Conservation (phyloP, 1,140 invertebrate genomes). For the Hyles vespertilio region DNA sequence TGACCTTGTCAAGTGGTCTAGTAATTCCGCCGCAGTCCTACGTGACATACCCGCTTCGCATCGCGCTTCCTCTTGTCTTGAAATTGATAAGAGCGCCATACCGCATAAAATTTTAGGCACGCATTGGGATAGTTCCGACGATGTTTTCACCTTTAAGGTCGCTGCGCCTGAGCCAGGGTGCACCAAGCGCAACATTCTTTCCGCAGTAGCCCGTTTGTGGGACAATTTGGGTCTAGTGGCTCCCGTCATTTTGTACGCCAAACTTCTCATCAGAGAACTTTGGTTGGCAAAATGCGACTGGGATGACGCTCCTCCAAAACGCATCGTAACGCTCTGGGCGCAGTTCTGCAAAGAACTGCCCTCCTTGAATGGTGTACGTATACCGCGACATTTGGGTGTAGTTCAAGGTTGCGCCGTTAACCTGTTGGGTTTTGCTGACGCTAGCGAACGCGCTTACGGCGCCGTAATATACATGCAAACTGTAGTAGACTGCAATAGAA, state of each 20-base stretch:
- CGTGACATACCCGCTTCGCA: constrained; percentile 14
- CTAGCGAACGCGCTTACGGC: constrained; percentile 34
- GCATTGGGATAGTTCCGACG: constrained; percentile 8
- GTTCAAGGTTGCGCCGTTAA: not conserved
- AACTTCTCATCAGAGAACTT: constrained; percentile 20
- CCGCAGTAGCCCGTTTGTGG: constrained; percentile 16
- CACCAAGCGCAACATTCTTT: constrained; percentile 22
- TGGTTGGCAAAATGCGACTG: constrained; percentile 16
- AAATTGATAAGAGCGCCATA: constrained; percentile 10
- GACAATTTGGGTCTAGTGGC: constrained; percentile 19
- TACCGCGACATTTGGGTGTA: constrained; percentile 12
- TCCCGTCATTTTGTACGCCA: constrained; percentile 15
- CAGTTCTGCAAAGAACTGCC: constrained; percentile 8
- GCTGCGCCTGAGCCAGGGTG: constrained; percentile 1
- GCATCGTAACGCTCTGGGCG: constrained; percentile 4
- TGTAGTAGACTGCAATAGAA: not conserved
- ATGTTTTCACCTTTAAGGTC: constrained; percentile 13
- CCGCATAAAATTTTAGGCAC: constrained; percentile 18
- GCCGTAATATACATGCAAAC: constrained; percentile 35
- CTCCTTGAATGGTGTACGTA: constrained; percentile 3
- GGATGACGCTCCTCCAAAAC: constrained; percentile 13
- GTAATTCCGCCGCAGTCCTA: constrained; percentile 10
- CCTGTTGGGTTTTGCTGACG: constrained; percentile 41
- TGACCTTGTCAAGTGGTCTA: constrained; percentile 19
- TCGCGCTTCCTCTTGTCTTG: constrained; percentile 1